Evolutionary conservation across 2,797 vertebrate genomes (phyloP), one percentile per base, ranked within the genome.

Genomic region (Valencia hispanica): DNA sequence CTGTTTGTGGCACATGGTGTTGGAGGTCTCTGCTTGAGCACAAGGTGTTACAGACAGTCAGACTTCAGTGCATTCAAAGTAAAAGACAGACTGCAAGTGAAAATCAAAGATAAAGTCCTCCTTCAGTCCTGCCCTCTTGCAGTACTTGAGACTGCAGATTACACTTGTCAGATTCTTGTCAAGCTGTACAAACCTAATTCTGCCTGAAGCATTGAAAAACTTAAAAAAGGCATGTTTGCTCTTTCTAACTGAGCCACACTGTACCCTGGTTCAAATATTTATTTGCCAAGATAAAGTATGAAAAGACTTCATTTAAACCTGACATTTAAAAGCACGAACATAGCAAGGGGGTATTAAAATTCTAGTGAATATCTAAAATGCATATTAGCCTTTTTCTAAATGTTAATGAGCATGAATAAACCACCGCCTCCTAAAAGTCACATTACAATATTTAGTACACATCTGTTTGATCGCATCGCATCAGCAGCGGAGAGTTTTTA

Each of bases 401-500:
- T 77, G 47, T 27, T 72, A 39, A 65, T 77, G 41, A 41, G 69
- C 45, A 55, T 50, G 47, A 81, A 76, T 81, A 61, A 75, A 73
- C 9, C 5, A 48, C 8, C n/a, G 59, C 55, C 48, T 72, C 5
- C 71, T 70, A 65, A 75, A 48, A 83, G 73, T 34, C 65, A 32
- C 57, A 75, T 68, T 78, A 72, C 50, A 79, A 75, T 82, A 82
- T 80, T 79, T 55, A 76, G 65, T 11, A 25, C 71, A 17, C 11
- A 3, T 30, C 61, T 75, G 63, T 65, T 63, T 79, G 73, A 81
- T 61, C 50, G 30, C 15, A 61, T 79, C 41, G 15, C 18, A 57
- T 79, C 47, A 74, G 63, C 74, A 48, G 72, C 34, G 34, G 71
- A 51, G 36, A 59, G 65, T 63, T 66, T 80, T 76, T 47, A 69